Percentiles rank a stretch among this genome's conserved stretches.
Conservation (phyloP, 2,113 vertebrate species). For the Pelecanus crispus region DNA sequence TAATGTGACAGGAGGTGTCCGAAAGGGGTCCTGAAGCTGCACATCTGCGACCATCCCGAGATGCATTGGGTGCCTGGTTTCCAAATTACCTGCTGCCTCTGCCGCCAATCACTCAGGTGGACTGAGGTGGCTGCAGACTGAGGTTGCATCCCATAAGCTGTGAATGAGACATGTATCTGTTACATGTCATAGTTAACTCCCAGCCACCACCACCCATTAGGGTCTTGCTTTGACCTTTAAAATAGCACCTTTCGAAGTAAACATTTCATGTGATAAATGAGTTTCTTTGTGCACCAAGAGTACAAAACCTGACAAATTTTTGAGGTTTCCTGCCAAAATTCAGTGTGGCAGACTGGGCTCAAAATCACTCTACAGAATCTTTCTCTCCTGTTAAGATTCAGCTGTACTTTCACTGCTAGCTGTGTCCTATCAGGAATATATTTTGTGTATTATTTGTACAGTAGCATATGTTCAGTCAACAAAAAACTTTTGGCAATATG, state of each 20-base stretch:
- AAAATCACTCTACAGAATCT: not conserved
- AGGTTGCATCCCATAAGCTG: not conserved
- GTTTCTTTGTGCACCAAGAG: not conserved
- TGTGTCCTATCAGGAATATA: not conserved
- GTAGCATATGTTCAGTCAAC: not conserved
- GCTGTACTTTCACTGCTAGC: not conserved
- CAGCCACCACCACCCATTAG: not conserved
- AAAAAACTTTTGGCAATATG: not conserved
- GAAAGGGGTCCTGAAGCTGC: not conserved
- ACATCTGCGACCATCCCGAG: not conserved
- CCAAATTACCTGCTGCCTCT: not conserved
- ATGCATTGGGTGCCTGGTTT: not conserved
- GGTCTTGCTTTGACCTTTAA: not conserved
- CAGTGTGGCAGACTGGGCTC: not conserved
- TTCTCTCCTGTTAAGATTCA: not conserved
- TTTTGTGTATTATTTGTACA: not conserved
- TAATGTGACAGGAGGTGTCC: not conserved
- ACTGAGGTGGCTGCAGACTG: not conserved
- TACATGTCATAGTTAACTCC: rapidly evolving
- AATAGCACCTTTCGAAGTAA: not conserved
- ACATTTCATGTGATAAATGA: not conserved
- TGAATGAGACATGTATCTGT: rapidly evolving
- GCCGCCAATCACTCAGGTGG: not conserved
- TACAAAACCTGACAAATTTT: not conserved
- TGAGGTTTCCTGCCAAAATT: not conserved